phyloP scores from a whole-genome alignment of 2,888 invertebrate species.

The Scaptomyza tumidula region DNA sequence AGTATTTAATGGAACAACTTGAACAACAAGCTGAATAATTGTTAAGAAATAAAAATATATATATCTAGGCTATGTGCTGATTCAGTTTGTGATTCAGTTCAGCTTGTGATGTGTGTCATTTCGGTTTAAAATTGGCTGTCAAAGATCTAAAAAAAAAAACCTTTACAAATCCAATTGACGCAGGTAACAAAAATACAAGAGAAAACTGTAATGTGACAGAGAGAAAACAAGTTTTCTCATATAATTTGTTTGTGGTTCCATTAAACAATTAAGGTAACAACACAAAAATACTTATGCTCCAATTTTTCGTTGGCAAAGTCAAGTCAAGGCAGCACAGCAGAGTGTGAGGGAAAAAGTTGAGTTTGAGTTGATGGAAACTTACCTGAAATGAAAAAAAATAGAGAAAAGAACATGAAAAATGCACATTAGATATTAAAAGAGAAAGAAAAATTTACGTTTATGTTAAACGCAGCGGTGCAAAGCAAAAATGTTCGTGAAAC shows the following conservation, averaged over 20 bases:
- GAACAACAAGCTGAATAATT: background rate
- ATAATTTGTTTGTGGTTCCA: background rate
- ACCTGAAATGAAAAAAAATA: constrained; percentile 62
- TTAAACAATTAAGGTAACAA: constrained; percentile 16
- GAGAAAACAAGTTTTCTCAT: constrained; percentile 13
- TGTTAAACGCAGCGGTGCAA: constrained; percentile 33
- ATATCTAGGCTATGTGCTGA: background rate
- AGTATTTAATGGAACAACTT: constrained; percentile 1
- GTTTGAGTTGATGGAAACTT: constrained; percentile 58
- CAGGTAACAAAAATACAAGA: background rate
- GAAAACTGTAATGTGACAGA: background rate
- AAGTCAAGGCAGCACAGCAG: too few species aligned
- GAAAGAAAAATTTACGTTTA: constrained; percentile 10
- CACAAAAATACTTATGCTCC: constrained; percentile 29
- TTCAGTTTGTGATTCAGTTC: background rate
- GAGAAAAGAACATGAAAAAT: constrained; percentile 42
- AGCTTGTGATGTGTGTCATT: constrained; percentile 2
- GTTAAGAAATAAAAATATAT: background rate
- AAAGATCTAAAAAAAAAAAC: constrained; percentile 2
- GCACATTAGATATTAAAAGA: constrained; percentile 67
- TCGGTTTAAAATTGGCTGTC: constrained; percentile 23
- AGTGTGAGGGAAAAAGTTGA: background rate
- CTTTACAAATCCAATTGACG: constrained; percentile 1
- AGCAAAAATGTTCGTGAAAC: constrained; percentile 26
- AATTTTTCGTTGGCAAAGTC: constrained; percentile 2